Base-by-base conservation (phyloP, 1,140 invertebrate species). In the Drosophila novamexicana region DNA sequence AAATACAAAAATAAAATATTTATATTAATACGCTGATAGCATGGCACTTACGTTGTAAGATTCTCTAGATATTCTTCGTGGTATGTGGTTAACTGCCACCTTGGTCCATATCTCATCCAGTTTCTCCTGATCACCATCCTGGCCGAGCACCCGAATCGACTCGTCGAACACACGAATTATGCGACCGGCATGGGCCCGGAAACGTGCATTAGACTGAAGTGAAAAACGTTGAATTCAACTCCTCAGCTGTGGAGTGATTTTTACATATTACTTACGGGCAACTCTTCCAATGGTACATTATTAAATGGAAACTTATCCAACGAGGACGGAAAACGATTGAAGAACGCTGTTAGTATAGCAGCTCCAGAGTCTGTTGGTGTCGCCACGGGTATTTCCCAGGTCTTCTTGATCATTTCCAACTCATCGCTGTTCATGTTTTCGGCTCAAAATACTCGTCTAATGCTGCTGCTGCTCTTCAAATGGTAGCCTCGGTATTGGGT, bases 341-440 rank as follows among this genome's bases (percentile, higher is more conserved):
- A 91, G 49, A 89, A 92, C 47, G 52, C 49, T n/a, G 75, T 53
- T 34, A 92, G 50, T 68, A 92, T 92, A 7, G 85, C 90, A 65
- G 89, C 77, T 42, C 91, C 91, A 14, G 91, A 92, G 47, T 92
- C 91, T 53, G 89, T 80, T 54, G 91, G 90, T 70, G 85, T 91
- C 52, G 85, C 81, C 64, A 82, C 73, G 67, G 91, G 91, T 12
- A 91, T 90, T 47, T 88, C 90, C 91, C 91, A 92, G 59, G 91
- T 92, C 75, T 82, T 92, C 67, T 92, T 91, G 49, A 92, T 91
- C 56, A 90, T 52, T 79, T 79, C 72, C 77, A 92, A 85, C 70
- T 92, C 91, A 73, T 91, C 85, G 77, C 77, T 81, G 75, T 92
- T 91, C 84, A 92, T 91, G 61, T 90, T 90, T 89, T 53, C 37